A percentile compares a stretch with the other conserved stretches of the same genome.
Evolutionary conservation across 2,888 invertebrate species (phyloP).

Genomic region (Nipponacmea schrenckii): DNA sequence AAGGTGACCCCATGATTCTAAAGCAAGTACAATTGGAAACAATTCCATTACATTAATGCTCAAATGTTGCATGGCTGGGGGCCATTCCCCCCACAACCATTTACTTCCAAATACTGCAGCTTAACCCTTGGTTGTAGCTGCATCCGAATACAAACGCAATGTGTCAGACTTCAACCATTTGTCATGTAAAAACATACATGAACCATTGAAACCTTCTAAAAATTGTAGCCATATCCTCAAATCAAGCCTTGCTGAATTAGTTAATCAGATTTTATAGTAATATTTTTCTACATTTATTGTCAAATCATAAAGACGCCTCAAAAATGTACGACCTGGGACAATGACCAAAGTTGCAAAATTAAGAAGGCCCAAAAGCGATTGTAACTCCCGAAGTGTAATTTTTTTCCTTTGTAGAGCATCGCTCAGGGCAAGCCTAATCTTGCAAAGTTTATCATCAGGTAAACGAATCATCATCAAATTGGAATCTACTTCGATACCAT

Average conservation of each 20-base stretch:
- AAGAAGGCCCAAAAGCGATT: no score
- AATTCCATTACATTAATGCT: conserved; percentile 6
- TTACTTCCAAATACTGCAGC: conserved; percentile 10
- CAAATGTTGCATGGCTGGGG: not conserved
- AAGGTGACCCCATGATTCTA: no score
- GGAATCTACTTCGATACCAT: not conserved
- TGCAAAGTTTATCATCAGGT: not conserved
- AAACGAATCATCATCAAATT: not conserved
- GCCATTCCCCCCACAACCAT: conserved; percentile 13
- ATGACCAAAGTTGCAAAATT: no score
- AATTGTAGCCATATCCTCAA: not conserved
- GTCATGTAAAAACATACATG: not conserved
- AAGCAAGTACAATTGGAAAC: no score
- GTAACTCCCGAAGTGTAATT: no score
- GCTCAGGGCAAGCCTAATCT: not conserved
- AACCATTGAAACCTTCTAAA: not conserved
- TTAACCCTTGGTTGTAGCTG: conserved; percentile 2
- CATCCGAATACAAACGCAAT: conserved; percentile 6
- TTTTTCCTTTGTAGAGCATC: no score
- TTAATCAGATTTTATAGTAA: not conserved
- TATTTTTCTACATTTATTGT: not conserved
- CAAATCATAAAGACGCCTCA: not conserved
- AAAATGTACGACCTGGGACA: no score
- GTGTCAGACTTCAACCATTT: not conserved
- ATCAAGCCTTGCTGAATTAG: not conserved